These are phyloP conservation scores for Xanthorhoe designata DNA, from an alignment of 2,888 invertebrate genomes.

Conservation along the genomic window DNA sequence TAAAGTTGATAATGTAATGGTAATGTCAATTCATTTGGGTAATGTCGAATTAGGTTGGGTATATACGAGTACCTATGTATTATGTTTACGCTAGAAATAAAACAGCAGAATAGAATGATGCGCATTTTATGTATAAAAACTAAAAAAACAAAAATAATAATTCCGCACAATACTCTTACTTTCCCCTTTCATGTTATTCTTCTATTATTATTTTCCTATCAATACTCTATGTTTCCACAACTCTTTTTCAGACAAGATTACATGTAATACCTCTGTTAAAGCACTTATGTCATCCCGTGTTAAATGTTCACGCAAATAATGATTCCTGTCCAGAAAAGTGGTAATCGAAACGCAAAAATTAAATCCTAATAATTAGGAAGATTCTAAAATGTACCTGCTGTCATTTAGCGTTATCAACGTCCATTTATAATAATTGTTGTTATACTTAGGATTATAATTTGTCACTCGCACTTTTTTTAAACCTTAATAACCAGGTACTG, in stretches of 20 bases:
- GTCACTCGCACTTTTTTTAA: slow-evolving; percentile 10
- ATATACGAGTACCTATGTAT: no score
- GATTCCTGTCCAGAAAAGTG: neutral
- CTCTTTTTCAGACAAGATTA: neutral
- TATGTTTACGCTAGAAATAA: slow-evolving; percentile 6
- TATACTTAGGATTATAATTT: slow-evolving; percentile 12
- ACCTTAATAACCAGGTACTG: neutral
- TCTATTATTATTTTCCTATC: neutral
- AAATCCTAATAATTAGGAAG: neutral
- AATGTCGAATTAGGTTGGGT: slow-evolving; percentile 4
- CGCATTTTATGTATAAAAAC: slow-evolving; percentile 6
- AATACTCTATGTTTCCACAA: neutral
- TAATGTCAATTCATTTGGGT: slow-evolving; percentile 18
- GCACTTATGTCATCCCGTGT: slow-evolving; percentile 1
- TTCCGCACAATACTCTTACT: slow-evolving; percentile 9
- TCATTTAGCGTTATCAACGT: slow-evolving; percentile 6
- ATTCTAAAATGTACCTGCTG: neutral
- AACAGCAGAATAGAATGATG: neutral
- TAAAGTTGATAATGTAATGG: slow-evolving; percentile 9
- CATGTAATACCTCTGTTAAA: neutral
- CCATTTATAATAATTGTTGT: slow-evolving; percentile 19
- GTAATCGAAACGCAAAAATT: neutral
- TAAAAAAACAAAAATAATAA: slow-evolving; percentile 1
- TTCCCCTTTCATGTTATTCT: neutral
- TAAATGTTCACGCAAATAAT: neutral